Percentiles rank a stretch among this genome's conserved stretches.
phyloP scores from a whole-genome alignment of 2,113 vertebrate species.

The Aspidoscelis tigris region DNA sequence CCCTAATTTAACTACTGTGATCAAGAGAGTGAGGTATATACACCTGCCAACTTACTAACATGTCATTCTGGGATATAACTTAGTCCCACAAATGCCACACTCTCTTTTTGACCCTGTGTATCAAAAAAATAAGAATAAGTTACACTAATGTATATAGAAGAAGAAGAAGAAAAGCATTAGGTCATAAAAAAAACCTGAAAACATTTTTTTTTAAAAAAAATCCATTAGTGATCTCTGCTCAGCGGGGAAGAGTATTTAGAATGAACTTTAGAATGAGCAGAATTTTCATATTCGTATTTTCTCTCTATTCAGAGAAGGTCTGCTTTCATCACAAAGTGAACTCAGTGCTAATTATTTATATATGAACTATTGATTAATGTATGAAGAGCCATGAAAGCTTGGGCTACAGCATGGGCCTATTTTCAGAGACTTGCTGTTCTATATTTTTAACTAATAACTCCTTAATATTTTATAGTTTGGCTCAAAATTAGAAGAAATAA shows the following conservation, averaged over 20 bases:
- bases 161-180: constrained; percentile 22
- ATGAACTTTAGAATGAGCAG: constrained; percentile 41
- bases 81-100: too few species aligned
- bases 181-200: constrained; percentile 19
- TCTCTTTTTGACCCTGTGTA: too few species aligned
- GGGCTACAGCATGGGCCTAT: constrained; percentile 56
- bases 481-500: constrained; percentile 34
- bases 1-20: too few species aligned
- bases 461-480: constrained; percentile 46
- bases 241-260: constrained; percentile 47
- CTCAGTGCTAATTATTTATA: constrained; percentile 68
- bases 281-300: constrained; percentile 54
- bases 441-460: constrained; percentile 48
- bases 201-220: neutral
- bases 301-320: constrained; percentile 53
- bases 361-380: constrained; percentile 68
- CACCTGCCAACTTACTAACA: too few species aligned
- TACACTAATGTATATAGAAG: constrained; percentile 13
- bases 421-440: constrained; percentile 54
- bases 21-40: too few species aligned
- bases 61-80: too few species aligned
- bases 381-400: constrained; percentile 54
- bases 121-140: neutral
- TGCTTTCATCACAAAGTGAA: constrained; percentile 65
- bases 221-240: constrained; percentile 50